Conservation (phyloP, 2,888 invertebrate genomes). For the Prenolepis imparis region DNA sequence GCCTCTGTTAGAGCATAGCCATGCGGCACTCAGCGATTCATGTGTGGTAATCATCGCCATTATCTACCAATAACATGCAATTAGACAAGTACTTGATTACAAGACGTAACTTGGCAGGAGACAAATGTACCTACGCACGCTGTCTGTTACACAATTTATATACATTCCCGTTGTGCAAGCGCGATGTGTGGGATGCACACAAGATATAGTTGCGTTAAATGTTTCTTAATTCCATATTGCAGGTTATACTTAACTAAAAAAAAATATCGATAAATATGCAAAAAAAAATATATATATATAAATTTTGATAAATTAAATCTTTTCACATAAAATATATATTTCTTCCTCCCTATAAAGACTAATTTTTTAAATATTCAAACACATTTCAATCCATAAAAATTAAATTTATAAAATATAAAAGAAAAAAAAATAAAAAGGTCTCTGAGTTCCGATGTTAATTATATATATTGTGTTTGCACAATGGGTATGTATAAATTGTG, state of each 20-base stretch:
- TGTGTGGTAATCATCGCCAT: constrained; percentile 73
- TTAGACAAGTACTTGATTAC: constrained; percentile 67
- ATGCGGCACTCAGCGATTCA: constrained; percentile 67
- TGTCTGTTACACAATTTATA: constrained; percentile 57
- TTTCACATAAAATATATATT: not conserved
- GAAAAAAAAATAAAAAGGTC: too few relatives aligned
- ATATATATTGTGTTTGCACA: too few relatives aligned
- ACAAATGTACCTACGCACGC: constrained; percentile 65
- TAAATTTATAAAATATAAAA: not conserved
- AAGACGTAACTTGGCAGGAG: constrained; percentile 57
- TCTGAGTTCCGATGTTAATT: too few relatives aligned
- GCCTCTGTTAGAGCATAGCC: constrained; percentile 67
- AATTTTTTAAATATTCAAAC: not conserved
- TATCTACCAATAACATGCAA: constrained; percentile 76
- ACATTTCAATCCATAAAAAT: not conserved
- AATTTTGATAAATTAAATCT: not conserved
- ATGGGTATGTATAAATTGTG: too few relatives aligned
- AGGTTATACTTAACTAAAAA: not conserved
- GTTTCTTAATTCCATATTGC: constrained; percentile 25
- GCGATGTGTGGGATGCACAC: constrained; percentile 9
- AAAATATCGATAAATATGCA: not conserved
- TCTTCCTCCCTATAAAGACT: not conserved
- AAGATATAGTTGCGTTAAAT: constrained; percentile 34
- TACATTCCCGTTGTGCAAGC: constrained; percentile 43
- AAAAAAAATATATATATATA: not conserved